Percentiles rank a stretch among this genome's conserved stretches.
phyloP scores from a whole-genome alignment of 2,113 vertebrate species.

The Dendrocopos noguchii region DNA sequence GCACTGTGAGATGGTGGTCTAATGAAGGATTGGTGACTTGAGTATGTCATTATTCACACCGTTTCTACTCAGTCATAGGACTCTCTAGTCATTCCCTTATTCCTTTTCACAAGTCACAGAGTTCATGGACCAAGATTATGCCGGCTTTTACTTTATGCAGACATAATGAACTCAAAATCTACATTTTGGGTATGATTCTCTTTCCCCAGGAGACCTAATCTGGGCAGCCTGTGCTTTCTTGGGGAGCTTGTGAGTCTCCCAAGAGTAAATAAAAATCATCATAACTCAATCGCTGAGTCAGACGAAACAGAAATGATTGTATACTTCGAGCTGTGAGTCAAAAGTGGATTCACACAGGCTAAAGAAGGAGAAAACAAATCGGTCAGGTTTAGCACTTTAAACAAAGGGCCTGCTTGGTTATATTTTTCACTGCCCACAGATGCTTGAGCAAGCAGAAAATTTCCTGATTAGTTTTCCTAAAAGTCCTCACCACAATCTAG shows the following conservation, averaged over 20 bases:
- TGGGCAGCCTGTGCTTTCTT: neutral
- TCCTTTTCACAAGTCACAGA: neutral
- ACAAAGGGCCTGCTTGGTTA: constrained; percentile 18
- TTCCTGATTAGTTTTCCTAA: constrained; percentile 29
- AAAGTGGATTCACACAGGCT: neutral
- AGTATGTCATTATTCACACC: neutral
- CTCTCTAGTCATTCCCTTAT: neutral
- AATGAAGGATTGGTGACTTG: neutral
- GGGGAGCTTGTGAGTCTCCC: neutral
- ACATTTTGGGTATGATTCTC: neutral
- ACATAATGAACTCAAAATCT: neutral
- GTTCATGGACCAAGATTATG: neutral
- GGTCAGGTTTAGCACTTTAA: constrained; percentile 23
- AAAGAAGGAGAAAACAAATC: constrained; percentile 2
- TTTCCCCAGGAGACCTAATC: neutral
- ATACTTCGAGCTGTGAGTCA: neutral
- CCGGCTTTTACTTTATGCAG: neutral
- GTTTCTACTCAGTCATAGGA: neutral
- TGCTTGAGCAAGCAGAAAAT: constrained; percentile 57
- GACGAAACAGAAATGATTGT: neutral
- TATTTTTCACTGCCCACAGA: constrained; percentile 18
- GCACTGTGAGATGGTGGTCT: neutral
- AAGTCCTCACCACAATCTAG: constrained; percentile 13
- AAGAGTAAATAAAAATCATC: constrained; percentile 13
- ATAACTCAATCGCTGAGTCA: neutral